Base-by-base conservation (phyloP, 2,113 vertebrate genomes). In the Hippocampus guttulatus region DNA sequence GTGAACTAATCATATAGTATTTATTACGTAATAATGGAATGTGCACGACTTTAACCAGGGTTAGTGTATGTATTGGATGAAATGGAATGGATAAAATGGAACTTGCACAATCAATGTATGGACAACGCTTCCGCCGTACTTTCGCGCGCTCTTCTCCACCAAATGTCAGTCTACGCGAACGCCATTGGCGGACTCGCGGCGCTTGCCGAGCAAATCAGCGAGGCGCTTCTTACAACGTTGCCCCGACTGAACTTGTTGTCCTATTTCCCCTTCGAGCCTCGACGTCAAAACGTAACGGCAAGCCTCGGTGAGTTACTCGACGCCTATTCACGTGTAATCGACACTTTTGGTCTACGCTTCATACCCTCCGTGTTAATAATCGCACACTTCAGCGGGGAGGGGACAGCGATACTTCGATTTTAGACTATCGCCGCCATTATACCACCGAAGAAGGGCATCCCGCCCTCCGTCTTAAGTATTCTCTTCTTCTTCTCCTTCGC, bases 371-470 rank as follows among this genome's bases (percentile, higher is more conserved):
- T 38, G 43, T 69, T 61, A n/a, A 55, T 74, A 64, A 73, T 69
- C 72, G 85, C 81, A 83, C 87, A 89, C 89, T 85, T 90, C 86
- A 83, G 84, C 84, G 89, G 83, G 88, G 90, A 89, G 91, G 91
- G 90, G 90, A 92, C 91, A 87, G 79, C 81, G 81, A 85, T 82
- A 84, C 72, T 66, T 78, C 76, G 83, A 78, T 84, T 88, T 85
- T 73, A 78, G 76, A 79, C 84, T 65, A 74, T 75, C 76, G 89
- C 88, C 89, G 87, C 91, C 91, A 91, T 89, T 88, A 88, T 80
- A 93, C 92, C 92, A 92, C 90, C 90, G 91, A 93, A 92, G 91
- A 93, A 93, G 92, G 88, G 84, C 78, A 86, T 80, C 85, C 84
- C 82, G 84, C 88, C 85, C 89, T 88, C 86, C 87, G 80, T 85